Evolutionary conservation across 2,113 vertebrate species (phyloP), one percentile per base, ranked within the genome.

Genomic region (Erythrocercus mccallii): DNA sequence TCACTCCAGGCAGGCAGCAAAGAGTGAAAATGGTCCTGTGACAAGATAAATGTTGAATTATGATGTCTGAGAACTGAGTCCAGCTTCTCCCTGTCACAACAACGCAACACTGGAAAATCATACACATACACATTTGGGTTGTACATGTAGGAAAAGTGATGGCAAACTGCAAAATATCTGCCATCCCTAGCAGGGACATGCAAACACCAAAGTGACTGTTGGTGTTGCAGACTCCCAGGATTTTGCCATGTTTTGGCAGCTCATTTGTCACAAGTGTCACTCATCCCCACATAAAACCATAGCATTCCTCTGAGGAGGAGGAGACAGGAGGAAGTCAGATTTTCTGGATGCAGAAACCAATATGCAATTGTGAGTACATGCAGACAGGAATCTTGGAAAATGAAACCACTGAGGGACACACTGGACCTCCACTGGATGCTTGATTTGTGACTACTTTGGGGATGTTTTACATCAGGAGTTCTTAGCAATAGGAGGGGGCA

Each of bases 241-340:
- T 88, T 95, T 88, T 81, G 42, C 56, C 70, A 14, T 80, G 71
- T 92, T 96, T 92, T 95, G 84, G 86, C 93, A 96, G 66, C 50
- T 90, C 20, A 28, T 90, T 82, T 86, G 62, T 95, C 38, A 82
- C 50, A 86, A 93, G 66, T 66, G 85, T 58, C 85, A 69, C 45
- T 90, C 81, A 88, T 61, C 40, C 70, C 40, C 66, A 77, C 45
- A 65, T 17, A 48, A 72, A 90, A 61, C 37, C 42, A 53, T 3
- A 50, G 53, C 58, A 61, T 69, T 87, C 70, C 77, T 86, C 33
- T 33, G 14, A 68, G 58, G 50, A 86, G 57, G 86, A 85, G 47
- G 38, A 86, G 84, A n/a, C 54, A 20, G 38, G 57, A 94, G 61
- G 61, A 94, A 92, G 66, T 61, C 80, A 73, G 56, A 33, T 65